Conservation (phyloP, 2,888 invertebrate genomes). For the Cepaea hortensis region DNA sequence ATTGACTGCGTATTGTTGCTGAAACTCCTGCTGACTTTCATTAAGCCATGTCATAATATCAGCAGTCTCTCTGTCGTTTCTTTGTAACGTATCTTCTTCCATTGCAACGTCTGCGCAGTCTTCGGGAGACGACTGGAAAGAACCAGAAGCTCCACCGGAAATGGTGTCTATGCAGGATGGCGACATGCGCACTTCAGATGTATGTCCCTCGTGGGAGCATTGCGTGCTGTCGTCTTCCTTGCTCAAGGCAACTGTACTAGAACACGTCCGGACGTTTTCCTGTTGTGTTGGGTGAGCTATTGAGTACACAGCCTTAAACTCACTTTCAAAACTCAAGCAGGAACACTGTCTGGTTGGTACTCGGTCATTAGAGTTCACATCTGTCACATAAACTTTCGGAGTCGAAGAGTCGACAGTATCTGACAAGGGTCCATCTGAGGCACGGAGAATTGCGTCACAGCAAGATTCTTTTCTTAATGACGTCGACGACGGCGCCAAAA, state of each 20-base stretch:
- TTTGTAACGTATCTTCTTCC: neutral
- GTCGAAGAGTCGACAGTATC: neutral
- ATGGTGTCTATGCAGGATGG: conserved; percentile 27
- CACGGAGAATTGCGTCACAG: too few species aligned
- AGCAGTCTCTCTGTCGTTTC: neutral
- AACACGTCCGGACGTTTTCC: neutral
- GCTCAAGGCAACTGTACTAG: neutral
- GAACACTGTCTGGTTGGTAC: conserved; percentile 33
- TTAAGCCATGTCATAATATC: conserved; percentile 29
- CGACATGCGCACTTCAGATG: neutral
- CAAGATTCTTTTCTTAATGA: too few species aligned
- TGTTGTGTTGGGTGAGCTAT: neutral
- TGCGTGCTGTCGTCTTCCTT: neutral
- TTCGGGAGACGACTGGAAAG: neutral
- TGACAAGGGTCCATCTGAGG: neutral
- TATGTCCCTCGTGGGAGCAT: neutral
- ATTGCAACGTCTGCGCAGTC: neutral
- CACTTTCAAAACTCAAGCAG: neutral
- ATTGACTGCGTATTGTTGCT: neutral
- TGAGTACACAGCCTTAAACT: conserved; percentile 23
- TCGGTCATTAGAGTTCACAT: neutral
- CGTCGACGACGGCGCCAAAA: neutral
- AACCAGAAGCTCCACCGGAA: neutral
- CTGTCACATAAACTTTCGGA: neutral
- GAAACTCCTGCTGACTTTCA: neutral